Base-by-base conservation (phyloP, 2,888 invertebrate species). In the Cheilosia impressa region DNA sequence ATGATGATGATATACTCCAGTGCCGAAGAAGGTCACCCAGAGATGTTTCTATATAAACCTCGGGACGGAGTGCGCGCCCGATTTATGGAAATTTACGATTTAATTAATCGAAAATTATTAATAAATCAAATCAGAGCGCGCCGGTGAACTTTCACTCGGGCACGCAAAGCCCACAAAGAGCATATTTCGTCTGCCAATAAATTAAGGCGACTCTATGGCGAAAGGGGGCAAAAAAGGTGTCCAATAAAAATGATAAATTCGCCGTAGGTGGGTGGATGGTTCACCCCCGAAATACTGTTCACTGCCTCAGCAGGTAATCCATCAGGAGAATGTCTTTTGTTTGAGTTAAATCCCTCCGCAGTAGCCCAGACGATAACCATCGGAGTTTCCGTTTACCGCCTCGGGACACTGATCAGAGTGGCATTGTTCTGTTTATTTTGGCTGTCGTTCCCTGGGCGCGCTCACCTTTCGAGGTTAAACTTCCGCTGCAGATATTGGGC, bases 81-180 rank as follows among this genome's bases (percentile, higher is more conserved):
- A 75, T 85, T 85, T 85, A 85, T 85, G 85, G 72, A 80, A 85
- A 85, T 85, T 76, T 76, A 85, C 85, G 80, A 80, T 85, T 80
- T 85, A 85, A 76, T 85, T 80, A 85, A 80, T 85, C 85, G 85
- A 85, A 72, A 85, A 85, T 85, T 85, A 68, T 80, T 77, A 80
- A 85, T 85, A 85, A 85, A 85, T 85, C 85, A 85, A 80, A 66
- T 57, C 69, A 17, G 17, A 41, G 13, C 27, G 62, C 27, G 38
- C 19, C 55, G 34, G 7, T 17, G 43, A 53, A 69, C 84, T 84
- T 84, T 84, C 84, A 80, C 83, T 73, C 4, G 34, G 27, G 50
- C 55, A 63, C 58, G 72, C 53, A 58, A 79, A 66, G 43, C 73
- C 68, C 68, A 50, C 72, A 73, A 78, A 57, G 62, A 55, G 65